Evolutionary conservation across 1,140 invertebrate species (phyloP), one percentile per base, ranked within the genome.

Genomic region (Plectrocnemia conspersa): DNA sequence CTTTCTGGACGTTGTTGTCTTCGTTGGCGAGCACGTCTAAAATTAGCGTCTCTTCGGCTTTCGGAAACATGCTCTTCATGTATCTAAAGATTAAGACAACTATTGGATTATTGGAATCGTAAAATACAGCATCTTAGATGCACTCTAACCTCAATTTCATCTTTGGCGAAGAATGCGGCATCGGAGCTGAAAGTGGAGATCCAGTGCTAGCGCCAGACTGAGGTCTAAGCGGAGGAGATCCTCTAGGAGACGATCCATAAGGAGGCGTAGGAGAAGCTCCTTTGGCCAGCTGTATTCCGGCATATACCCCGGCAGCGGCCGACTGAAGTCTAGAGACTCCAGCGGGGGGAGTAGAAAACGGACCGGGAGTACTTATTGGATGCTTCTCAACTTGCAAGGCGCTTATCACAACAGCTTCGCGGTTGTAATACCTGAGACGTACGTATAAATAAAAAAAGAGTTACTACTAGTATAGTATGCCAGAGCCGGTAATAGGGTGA

Each of bases 351-450:
- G 83, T 82, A 16, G 81, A 76, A 62, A 77, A 83, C 9, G 89
- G 89, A 42, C 89, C 89, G 21, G 89, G 89, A 42, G 88, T 90
- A 36, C 84, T 86, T 54, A 93, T 83, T 53, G 90, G 90, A 80
- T 93, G 86, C 72, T 93, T 93, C 70, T 93, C 91, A 47, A 93
- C 89, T 79, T 94, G 89, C 42, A 94, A 78, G 22, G 91, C 91
- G 71, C 89, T 93, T 71, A 94, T 88, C 24, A 94, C 91, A 63
- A 94, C 84, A 57, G 91, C 90, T 75, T 93, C 89, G 56, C 91
- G 82, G 72, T 92, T 91, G 74, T 94, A 89, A 74, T 91, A 91
- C 77, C 89, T 91, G 67, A 65, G 59, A 59, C 6, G 6, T n/a
- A n/a, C n/a, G n/a, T n/a, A n/a, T n/a, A n/a, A n/a, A n/a, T n/a